phyloP scores from a whole-genome alignment of 2,888 invertebrate genomes.

The Mythimna vitellina region DNA sequence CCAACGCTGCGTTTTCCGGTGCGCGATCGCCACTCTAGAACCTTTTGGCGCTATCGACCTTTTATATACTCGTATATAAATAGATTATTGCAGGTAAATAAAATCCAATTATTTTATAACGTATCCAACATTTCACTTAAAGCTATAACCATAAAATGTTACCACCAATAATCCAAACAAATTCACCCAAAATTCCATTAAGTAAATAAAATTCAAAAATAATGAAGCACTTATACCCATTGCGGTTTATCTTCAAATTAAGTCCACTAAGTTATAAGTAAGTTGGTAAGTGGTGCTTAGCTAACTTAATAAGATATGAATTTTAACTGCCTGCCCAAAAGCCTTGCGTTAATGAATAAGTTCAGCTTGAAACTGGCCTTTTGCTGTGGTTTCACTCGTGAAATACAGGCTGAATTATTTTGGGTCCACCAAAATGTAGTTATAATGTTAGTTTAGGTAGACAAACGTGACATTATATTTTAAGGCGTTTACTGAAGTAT shows the following conservation, averaged over 20 bases:
- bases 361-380: conserved; percentile 48
- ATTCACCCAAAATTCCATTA: conserved; percentile 10
- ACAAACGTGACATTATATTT: conserved; percentile 6
- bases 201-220: conserved; percentile 45
- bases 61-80: too few relatives aligned
- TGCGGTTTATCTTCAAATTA: conserved; percentile 65
- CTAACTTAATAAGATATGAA: conserved; percentile 75
- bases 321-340: conserved; percentile 70
- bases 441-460: not conserved
- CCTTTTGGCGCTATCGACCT: too few relatives aligned
- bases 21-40: too few relatives aligned
- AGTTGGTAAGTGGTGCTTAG: conserved; percentile 70
- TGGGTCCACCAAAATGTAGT: too few relatives aligned
- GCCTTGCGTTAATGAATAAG: conserved; percentile 70
- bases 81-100: too few relatives aligned
- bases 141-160: not conserved
- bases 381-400: conserved; percentile 35
- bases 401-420: conserved; percentile 9
- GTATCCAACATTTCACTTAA: not conserved
- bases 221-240: conserved; percentile 50
- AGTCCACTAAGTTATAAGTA: conserved; percentile 70
- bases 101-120: not conserved
- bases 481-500: not conserved
- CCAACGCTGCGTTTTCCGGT: too few relatives aligned
- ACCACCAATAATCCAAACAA: conserved; percentile 13